Evolutionary conservation across 2,888 invertebrate species (phyloP).

Genomic region (Trissolcus japonicus): DNA sequence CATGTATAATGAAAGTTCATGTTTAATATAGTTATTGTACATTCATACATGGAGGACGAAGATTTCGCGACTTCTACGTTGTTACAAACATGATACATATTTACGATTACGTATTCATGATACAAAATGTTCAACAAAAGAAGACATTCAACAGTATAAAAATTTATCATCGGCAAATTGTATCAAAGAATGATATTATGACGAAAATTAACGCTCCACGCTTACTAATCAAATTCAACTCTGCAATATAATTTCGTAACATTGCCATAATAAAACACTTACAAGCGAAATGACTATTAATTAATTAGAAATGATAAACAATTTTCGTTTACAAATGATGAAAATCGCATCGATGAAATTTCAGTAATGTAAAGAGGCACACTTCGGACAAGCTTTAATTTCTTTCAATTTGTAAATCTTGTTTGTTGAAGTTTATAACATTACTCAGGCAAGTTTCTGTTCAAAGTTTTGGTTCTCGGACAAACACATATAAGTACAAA

Average conservation of each 20-base stretch:
- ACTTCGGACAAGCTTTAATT: conserved; percentile 33
- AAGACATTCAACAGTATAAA: conserved; percentile 20
- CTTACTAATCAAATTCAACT: conserved; percentile 19
- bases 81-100: conserved; percentile 15
- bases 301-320: conserved; percentile 12
- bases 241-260: conserved; percentile 16
- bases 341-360: background rate
- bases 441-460: too few relatives aligned
- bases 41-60: conserved; percentile 53
- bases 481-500: too few relatives aligned
- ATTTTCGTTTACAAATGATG: background rate
- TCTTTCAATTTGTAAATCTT: conserved; percentile 19
- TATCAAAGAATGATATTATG: conserved; percentile 3
- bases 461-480: too few relatives aligned
- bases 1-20: conserved; percentile 45
- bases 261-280: conserved; percentile 33
- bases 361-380: conserved; percentile 21
- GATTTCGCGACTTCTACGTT: conserved; percentile 35
- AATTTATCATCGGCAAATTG: conserved; percentile 10
- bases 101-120: conserved; percentile 18
- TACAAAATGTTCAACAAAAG: conserved; percentile 14
- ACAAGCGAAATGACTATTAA: conserved; percentile 25
- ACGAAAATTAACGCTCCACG: conserved; percentile 20
- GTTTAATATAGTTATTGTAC: conserved; percentile 43
- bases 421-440: background rate